Percentiles rank a stretch among this genome's conserved stretches.
Evolutionary conservation across 2,888 invertebrate species (phyloP).

Genomic region (Crossocerus cetratus): DNA sequence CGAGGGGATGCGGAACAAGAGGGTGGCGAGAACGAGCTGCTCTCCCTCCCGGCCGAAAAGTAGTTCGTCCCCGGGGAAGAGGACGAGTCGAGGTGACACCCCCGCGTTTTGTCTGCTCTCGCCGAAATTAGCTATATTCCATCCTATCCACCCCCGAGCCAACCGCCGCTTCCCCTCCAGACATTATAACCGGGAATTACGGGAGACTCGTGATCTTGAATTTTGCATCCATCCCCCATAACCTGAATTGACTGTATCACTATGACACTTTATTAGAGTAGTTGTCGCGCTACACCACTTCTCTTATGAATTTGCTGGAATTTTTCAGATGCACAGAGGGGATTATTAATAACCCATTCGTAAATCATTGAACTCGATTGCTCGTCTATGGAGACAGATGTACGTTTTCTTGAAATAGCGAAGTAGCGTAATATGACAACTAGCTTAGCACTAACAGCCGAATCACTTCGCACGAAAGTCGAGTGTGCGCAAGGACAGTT

Average conservation of each 20-base stretch:
- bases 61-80: constrained; percentile 58
- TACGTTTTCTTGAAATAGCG: no score
- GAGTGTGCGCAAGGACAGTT: not conserved
- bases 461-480: no score
- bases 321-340: no score
- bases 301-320: no score
- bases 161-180: not conserved
- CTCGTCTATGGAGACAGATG: no score
- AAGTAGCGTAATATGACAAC: no score
- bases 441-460: not conserved
- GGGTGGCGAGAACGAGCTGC: constrained; percentile 8
- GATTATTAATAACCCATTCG: no score
- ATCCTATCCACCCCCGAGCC: not conserved
- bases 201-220: not conserved
- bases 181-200: constrained; percentile 3
- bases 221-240: constrained; percentile 1
- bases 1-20: not conserved
- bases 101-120: constrained; percentile 57
- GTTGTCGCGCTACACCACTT: no score
- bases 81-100: constrained; percentile 45
- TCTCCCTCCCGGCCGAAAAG: constrained; percentile 27
- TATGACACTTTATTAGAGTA: no score
- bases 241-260: not conserved
- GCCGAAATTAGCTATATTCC: constrained; percentile 59
- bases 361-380: no score